These are phyloP conservation scores for Cotesia typhae DNA, from an alignment of 1,140 invertebrate species.

Conservation along the genomic window DNA sequence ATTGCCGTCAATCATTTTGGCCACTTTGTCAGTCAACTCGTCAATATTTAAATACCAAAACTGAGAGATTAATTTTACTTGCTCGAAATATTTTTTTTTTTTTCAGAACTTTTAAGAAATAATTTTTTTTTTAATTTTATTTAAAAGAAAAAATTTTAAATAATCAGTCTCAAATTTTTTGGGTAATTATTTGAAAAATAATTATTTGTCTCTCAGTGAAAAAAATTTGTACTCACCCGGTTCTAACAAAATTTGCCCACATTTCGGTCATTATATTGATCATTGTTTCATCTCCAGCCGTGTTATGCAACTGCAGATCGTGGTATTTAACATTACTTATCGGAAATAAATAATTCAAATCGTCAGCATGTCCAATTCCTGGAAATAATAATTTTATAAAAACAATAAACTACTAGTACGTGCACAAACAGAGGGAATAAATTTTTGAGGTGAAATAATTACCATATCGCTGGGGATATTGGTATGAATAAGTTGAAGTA, in stretches of 20 bases:
- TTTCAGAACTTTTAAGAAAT: no score
- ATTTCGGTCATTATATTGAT: slow-evolving; percentile 62
- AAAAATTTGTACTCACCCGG: slow-evolving; percentile 53
- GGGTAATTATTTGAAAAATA: no score
- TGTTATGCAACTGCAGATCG: slow-evolving; percentile 46
- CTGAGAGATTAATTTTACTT: no score
- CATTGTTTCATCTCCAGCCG: slow-evolving; percentile 52
- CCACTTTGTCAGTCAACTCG: not conserved
- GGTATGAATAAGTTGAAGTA: slow-evolving; percentile 34
- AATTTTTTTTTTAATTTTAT: no score
- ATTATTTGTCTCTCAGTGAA: no score
- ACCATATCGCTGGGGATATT: slow-evolving; percentile 46
- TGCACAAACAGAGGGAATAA: not conserved
- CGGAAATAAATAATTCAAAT: slow-evolving; percentile 64
- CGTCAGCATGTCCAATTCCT: slow-evolving; percentile 65
- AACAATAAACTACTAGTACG: slow-evolving; percentile 23
- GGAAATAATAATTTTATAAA: slow-evolving; percentile 31
- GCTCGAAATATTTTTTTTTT: no score
- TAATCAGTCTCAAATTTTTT: no score
- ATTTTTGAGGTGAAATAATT: slow-evolving; percentile 26
- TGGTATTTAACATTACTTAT: slow-evolving; percentile 40
- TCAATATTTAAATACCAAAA: no score
- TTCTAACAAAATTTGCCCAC: slow-evolving; percentile 61
- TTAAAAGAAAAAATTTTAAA: no score
- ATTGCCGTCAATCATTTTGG: no score